These are phyloP conservation scores for Trichogramma evanescens DNA, from an alignment of 2,888 invertebrate species.

Conservation along the genomic window DNA sequence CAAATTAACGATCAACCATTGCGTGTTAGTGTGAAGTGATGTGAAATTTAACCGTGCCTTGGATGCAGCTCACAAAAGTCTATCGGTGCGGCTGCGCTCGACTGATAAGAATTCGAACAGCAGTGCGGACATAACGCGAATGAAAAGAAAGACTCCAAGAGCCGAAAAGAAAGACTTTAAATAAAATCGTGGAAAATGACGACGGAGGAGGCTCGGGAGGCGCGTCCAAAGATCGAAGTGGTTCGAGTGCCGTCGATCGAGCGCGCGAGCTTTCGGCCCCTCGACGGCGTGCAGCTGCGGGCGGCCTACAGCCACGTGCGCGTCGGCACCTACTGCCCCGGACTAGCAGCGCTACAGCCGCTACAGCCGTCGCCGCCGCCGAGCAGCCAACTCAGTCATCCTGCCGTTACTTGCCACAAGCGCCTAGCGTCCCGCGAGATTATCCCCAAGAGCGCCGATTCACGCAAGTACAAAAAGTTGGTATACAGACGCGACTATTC, in stretches of 20 bases:
- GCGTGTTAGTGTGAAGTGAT: too few species aligned
- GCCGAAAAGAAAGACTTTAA: slow-evolving; percentile 5
- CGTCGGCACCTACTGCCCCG: slow-evolving; percentile 40
- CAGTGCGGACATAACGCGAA: slow-evolving; percentile 7
- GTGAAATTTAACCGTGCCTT: too few species aligned
- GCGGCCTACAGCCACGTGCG: slow-evolving; percentile 41
- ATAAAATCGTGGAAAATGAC: slow-evolving; percentile 10
- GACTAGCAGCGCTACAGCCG: slow-evolving; percentile 28
- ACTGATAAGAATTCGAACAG: background rate
- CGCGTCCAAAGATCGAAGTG: slow-evolving; percentile 40
- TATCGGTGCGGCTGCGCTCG: background rate
- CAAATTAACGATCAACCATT: too few species aligned
- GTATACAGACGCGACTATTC: slow-evolving; percentile 14
- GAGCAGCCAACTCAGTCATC: too few species aligned
- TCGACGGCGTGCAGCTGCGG: slow-evolving; percentile 40
- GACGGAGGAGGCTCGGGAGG: slow-evolving; percentile 23
- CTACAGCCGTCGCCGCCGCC: background rate
- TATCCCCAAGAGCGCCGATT: slow-evolving; percentile 15
- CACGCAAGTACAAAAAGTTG: slow-evolving; percentile 41
- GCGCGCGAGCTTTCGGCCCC: slow-evolving; percentile 37
- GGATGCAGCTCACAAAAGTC: background rate
- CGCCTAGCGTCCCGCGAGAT: too few species aligned
- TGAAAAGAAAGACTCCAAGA: slow-evolving; percentile 11
- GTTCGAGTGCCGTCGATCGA: slow-evolving; percentile 41
- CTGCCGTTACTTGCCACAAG: too few species aligned